Percentiles rank a stretch among this genome's conserved stretches.
These are phyloP conservation scores for Auanema freiburgensis DNA, from an alignment of 2,888 invertebrate genomes.

Conservation along the genomic window DNA sequence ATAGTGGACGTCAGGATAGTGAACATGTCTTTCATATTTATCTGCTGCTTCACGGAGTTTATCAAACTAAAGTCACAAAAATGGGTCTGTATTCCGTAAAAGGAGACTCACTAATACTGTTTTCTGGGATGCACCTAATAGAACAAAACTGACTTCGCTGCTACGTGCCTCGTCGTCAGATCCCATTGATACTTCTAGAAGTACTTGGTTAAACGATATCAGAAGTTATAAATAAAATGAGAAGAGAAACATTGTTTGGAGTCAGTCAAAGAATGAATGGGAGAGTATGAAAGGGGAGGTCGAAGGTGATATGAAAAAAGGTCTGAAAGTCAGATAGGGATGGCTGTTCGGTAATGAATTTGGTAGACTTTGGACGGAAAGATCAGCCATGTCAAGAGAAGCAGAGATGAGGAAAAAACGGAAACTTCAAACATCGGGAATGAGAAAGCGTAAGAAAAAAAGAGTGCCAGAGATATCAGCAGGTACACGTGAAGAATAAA, in stretches of 20 bases:
- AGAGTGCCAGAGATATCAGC: background rate
- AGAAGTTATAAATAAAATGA: background rate
- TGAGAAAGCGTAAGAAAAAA: background rate
- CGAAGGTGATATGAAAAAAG: background rate
- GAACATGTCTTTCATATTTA: conserved; percentile 39
- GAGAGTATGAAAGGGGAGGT: background rate
- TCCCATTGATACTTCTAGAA: conserved; percentile 12
- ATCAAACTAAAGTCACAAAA: conserved; percentile 32
- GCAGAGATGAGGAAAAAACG: conserved; percentile 3
- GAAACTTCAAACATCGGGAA: background rate
- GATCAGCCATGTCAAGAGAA: background rate
- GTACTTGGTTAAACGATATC: background rate
- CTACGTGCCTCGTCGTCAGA: conserved; percentile 14
- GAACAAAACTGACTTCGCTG: conserved; percentile 13
- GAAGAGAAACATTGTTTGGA: background rate
- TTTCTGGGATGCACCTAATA: conserved; percentile 18
- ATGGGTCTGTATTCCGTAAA: background rate
- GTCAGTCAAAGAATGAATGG: background rate
- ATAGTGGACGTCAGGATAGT: conserved; percentile 41
- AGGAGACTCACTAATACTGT: conserved; percentile 6
- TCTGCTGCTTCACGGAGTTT: conserved; percentile 35
- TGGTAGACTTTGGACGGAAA: background rate
- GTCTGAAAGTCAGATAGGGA: background rate
- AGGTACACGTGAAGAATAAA: too few relatives aligned
- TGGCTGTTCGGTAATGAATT: background rate